Evolutionary conservation across 2,113 vertebrate species (phyloP).

Genomic region (Serinus canaria): DNA sequence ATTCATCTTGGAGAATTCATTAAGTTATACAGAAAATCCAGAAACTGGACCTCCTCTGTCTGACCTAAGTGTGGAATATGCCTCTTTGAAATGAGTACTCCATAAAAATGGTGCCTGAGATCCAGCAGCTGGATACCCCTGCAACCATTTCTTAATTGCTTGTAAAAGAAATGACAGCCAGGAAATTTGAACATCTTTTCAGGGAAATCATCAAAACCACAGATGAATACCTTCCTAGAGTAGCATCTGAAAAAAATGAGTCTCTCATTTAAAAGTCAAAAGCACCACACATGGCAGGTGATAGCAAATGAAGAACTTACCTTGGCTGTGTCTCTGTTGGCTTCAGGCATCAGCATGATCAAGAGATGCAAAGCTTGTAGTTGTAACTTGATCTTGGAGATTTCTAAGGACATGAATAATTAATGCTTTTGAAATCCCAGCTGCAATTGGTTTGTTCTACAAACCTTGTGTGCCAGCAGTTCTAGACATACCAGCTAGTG

Average conservation of each 20-base stretch:
- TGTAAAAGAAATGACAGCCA: not conserved
- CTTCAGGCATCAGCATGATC: conserved; percentile 88
- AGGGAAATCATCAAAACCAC: not conserved
- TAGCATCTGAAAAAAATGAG: not conserved
- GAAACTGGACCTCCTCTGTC: not conserved
- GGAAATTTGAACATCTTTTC: not conserved
- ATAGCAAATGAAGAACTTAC: conserved; percentile 63
- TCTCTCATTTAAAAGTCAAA: not conserved
- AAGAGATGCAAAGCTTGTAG: conserved; percentile 93
- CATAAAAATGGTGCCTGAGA: not conserved
- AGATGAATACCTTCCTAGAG: not conserved
- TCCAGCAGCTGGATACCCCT: not conserved
- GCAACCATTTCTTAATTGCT: not conserved
- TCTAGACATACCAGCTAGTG: not conserved
- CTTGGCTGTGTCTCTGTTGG: conserved; percentile 88
- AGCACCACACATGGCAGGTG: not conserved
- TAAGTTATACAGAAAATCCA: not conserved
- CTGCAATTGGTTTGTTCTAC: not conserved
- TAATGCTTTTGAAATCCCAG: not conserved
- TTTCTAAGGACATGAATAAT: conserved; percentile 75
- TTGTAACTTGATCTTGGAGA: conserved; percentile 84
- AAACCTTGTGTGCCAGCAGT: not conserved
- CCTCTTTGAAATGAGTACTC: not conserved
- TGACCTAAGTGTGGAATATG: not conserved
- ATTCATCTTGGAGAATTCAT: not conserved